Base-by-base conservation (phyloP, 2,113 vertebrate genomes). In the Anhinga rufa region DNA sequence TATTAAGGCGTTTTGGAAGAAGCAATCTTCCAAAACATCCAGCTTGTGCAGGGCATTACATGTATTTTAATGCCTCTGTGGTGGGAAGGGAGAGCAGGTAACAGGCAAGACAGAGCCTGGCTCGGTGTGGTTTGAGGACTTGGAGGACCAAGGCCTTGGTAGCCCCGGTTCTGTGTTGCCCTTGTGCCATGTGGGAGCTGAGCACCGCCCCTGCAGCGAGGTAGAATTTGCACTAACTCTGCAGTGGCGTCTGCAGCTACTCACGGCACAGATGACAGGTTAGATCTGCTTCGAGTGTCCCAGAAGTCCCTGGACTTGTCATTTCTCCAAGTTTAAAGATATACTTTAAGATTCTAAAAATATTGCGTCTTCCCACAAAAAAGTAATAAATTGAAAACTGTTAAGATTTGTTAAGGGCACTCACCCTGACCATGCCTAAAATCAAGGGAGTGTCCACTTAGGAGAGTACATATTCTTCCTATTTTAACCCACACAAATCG, bases 371-470 rank as follows among this genome's bases (percentile, higher is more conserved):
- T 92, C 78, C 74, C 29, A 29, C 46, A 28, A 69, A 77, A 92
- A 94, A 92, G 55, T 76, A 96, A 82, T 89, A 89, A 65, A 82
- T 44, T 51, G 66, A 76, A 84, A 86, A 54, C 42, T 1, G 12
- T 80, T 92, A 77, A 68, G 1, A 5, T 72, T 86, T 0, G 0
- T 60, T 65, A 86, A 93, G 82, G 88, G 82, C 65, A 48, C 68
- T 86, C 8, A 3, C 79, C 93, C 76, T 81, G 85, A 64, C 93
- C 76, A 7, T 93, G 64, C 90, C 83, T 93, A 57, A 92, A 92
- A 96, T 89, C 76, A 74, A 88, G 84, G 65, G 70, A 96, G 77
- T 87, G 97, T 97, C 97, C 96, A 96, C 88, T 96, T 79, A 57
- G 77, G 22, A 42, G 70, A 85, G 84, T 91, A 92, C 84, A 95